Percentiles rank a stretch among this genome's conserved stretches.
These are phyloP conservation scores for Scopus umbretta DNA, from an alignment of 2,113 vertebrate genomes.

Conservation along the genomic window DNA sequence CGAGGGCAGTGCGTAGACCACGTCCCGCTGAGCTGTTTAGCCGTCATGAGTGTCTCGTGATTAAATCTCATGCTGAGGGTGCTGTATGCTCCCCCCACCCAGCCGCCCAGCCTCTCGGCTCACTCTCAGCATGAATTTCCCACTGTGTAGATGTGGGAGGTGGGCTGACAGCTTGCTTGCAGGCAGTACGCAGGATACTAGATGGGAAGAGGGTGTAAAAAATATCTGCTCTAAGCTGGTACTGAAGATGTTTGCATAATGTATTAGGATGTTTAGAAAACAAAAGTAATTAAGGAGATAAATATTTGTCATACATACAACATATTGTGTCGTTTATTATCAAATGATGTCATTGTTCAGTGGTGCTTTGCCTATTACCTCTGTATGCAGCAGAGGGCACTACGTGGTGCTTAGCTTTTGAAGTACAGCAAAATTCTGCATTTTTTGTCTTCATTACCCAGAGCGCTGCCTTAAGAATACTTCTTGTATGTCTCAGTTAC, in stretches of 20 bases:
- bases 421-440: neutral
- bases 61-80: neutral
- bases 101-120: neutral
- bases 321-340: neutral
- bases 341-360: neutral
- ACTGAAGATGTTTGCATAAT: neutral
- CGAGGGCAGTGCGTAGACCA: neutral
- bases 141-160: neutral
- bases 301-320: neutral
- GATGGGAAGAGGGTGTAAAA: neutral
- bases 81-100: neutral
- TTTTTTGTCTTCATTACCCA: neutral
- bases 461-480: neutral
- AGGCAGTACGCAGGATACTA: neutral
- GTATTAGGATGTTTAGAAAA: constrained; percentile 4
- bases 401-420: neutral
- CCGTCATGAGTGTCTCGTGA: neutral
- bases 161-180: neutral
- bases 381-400: constrained; percentile 7
- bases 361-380: neutral
- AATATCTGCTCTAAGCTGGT: neutral
- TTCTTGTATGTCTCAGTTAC: neutral
- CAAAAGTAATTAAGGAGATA: neutral
- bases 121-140: neutral
- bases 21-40: neutral